Conservation (phyloP, 1,140 invertebrate genomes). For the Plodia interpunctella region DNA sequence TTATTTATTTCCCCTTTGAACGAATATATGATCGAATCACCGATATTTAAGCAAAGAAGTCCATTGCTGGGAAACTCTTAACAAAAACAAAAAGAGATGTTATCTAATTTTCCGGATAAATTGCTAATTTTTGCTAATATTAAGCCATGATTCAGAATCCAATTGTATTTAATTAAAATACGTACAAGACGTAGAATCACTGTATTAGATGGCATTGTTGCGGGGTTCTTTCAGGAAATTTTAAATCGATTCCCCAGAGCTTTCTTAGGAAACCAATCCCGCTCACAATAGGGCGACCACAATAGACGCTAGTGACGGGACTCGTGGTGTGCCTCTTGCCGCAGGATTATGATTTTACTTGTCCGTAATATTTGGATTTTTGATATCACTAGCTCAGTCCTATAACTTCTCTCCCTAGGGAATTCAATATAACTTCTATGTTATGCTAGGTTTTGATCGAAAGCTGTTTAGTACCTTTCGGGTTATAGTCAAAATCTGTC, state of each 20-base stretch:
- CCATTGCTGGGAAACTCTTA: too few species aligned
- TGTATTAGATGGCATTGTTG: conserved; percentile 61
- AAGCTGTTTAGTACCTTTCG: too few species aligned
- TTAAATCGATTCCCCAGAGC: conserved; percentile 69
- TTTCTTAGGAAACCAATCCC: conserved; percentile 69
- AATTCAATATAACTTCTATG: too few species aligned
- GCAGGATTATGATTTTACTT: conserved; percentile 1
- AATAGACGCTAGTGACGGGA: conserved; percentile 56
- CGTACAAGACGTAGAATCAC: conserved; percentile 44
- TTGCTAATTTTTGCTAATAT: not conserved
- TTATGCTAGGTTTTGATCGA: too few species aligned
- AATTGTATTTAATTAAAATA: conserved; percentile 43
- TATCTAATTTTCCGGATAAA: not conserved
- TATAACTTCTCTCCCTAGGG: too few species aligned
- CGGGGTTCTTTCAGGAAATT: conserved; percentile 59
- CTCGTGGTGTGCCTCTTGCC: conserved; percentile 26
- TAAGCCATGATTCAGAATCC: not conserved
- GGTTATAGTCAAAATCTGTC: too few species aligned
- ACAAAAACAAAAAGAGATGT: too few species aligned
- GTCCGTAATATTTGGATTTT: not conserved
- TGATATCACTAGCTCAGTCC: not conserved
- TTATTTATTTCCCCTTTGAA: too few species aligned
- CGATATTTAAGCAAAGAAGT: too few species aligned
- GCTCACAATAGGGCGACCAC: conserved; percentile 58
- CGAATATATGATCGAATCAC: too few species aligned